phyloP scores from a whole-genome alignment of 2,113 vertebrate genomes.

The Barnardius zonarius region DNA sequence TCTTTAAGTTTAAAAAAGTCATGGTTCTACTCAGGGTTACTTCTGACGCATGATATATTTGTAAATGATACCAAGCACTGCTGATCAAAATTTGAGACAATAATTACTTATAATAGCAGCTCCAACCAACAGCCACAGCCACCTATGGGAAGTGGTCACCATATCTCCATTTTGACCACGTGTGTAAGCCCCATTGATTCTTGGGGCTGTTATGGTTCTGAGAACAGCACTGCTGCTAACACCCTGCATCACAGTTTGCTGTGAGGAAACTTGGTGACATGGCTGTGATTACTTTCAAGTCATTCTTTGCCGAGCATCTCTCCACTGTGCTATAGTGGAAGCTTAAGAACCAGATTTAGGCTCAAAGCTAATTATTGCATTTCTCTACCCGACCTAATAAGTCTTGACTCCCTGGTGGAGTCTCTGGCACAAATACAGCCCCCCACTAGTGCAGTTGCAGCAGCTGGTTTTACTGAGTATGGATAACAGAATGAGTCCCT shows the following conservation, averaged over 20 bases:
- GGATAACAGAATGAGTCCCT: not conserved
- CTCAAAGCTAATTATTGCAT: not conserved
- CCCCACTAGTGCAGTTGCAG: not conserved
- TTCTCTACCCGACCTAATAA: not conserved
- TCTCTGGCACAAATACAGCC: not conserved
- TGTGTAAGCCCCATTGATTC: not conserved
- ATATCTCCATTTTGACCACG: not conserved
- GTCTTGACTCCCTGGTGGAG: not conserved
- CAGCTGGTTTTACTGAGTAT: not conserved
- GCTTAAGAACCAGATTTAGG: not conserved
- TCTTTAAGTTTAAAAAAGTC: not conserved
- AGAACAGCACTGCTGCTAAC: not conserved
- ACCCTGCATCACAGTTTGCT: not conserved
- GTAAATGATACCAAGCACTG: not conserved
- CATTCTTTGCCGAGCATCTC: not conserved
- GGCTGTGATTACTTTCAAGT: not conserved
- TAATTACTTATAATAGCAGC: not conserved
- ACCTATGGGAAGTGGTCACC: not conserved
- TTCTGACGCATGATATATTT: not conserved
- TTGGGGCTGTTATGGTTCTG: rapidly evolving
- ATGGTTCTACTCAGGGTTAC: not conserved
- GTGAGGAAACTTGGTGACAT: not conserved
- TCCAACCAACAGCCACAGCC: not conserved
- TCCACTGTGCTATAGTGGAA: not conserved
- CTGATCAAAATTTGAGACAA: not conserved